phyloP scores from a whole-genome alignment of 2,888 invertebrate genomes.

The Erannis defoliaria region DNA sequence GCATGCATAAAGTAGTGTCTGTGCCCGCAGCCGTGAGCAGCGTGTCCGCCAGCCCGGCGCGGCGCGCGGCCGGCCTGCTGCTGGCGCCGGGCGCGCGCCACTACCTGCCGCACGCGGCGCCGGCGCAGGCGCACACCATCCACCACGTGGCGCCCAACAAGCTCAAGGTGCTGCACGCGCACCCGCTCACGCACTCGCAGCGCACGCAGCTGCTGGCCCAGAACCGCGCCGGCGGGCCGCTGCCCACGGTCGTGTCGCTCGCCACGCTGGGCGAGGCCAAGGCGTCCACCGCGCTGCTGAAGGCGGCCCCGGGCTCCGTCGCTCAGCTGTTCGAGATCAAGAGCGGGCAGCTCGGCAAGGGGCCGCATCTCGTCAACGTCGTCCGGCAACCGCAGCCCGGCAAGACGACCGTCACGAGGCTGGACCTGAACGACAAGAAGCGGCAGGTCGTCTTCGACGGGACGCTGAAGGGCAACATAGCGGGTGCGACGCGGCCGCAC shows the following conservation, averaged over 20 bases:
- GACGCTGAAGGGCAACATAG: conserved; percentile 53
- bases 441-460: conserved; percentile 59
- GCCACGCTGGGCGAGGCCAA: conserved; percentile 68
- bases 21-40: conserved; percentile 49
- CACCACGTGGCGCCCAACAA: conserved; percentile 68
- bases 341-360: conserved; percentile 65
- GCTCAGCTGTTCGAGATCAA: conserved; percentile 80
- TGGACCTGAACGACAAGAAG: conserved; percentile 64
- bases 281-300: conserved; percentile 59
- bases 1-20: too few species aligned
- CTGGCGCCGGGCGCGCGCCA: conserved; percentile 53
- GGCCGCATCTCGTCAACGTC: conserved; percentile 78
- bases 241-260: conserved; percentile 73
- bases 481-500: conserved; percentile 50
- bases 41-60: conserved; percentile 46
- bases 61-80: conserved; percentile 60
- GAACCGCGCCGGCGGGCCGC: conserved; percentile 54
- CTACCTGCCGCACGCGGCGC: conserved; percentile 40
- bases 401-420: conserved; percentile 60
- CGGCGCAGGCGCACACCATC: conserved; percentile 58
- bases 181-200: conserved; percentile 70
- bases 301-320: conserved; percentile 68
- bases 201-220: conserved; percentile 69
- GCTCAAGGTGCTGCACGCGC: conserved; percentile 75
- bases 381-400: conserved; percentile 71